A percentile compares a stretch with the other conserved stretches of the same genome.
Conservation (phyloP, 2,888 invertebrate genomes). For the Xestobium rufovillosum region DNA sequence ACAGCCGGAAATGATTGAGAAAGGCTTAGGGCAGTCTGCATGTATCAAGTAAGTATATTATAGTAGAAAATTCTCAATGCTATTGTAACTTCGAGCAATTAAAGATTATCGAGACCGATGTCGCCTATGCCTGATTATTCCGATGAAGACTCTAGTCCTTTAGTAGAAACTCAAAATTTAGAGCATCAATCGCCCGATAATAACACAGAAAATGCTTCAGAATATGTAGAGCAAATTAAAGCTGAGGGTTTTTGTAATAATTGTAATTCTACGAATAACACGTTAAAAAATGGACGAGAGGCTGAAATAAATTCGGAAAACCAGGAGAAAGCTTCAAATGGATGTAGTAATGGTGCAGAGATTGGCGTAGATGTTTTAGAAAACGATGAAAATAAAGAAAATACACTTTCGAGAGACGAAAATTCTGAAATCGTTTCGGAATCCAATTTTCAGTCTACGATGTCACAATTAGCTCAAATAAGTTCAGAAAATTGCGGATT, state of each 20-base stretch:
- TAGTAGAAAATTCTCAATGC: not conserved
- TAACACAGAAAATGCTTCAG: constrained; percentile 5
- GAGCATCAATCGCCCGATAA: not conserved
- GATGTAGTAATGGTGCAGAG: constrained; percentile 34
- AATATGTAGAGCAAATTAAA: constrained; percentile 22
- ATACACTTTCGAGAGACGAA: constrained; percentile 61
- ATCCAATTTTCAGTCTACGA: constrained; percentile 49
- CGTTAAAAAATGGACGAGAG: no score
- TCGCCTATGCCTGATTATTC: constrained; percentile 63
- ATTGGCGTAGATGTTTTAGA: constrained; percentile 28
- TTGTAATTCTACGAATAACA: no score
- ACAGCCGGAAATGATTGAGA: constrained; percentile 82
- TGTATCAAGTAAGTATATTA: constrained; percentile 58
- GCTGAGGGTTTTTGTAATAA: no score
- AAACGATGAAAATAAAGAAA: constrained; percentile 34
- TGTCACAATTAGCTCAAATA: constrained; percentile 57
- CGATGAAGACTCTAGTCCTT: constrained; percentile 42
- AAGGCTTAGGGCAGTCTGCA: constrained; percentile 74
- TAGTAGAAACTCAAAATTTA: not conserved
- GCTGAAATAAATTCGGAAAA: no score
- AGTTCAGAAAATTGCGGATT: constrained; percentile 74
- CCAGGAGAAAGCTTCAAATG: constrained; percentile 2
- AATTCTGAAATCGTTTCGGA: constrained; percentile 59
- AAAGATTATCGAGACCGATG: constrained; percentile 60
- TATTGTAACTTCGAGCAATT: not conserved